A percentile compares a stretch with the other conserved stretches of the same genome.
Conservation (phyloP, 2,888 invertebrate genomes). For the Melinaea marsaeus region DNA sequence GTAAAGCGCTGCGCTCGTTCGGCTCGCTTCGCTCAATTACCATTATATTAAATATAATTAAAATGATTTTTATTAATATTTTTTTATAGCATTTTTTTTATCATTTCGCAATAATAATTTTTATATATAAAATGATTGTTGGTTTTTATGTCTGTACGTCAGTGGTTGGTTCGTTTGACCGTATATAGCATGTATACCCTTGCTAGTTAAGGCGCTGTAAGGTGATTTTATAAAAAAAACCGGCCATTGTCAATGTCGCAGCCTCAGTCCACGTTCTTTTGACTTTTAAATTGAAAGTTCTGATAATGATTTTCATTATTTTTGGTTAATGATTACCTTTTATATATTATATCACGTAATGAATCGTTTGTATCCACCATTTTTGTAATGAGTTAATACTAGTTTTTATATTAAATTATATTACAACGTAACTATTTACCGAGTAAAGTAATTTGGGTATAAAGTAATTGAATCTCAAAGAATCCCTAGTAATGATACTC, state of each 20-base stretch:
- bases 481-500: background rate
- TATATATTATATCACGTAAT: background rate
- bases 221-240: constrained; percentile 58
- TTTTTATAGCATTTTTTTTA: background rate
- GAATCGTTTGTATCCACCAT: background rate
- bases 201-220: constrained; percentile 57
- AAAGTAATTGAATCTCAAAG: too few relatives aligned
- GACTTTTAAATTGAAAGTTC: constrained; percentile 43
- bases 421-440: too few relatives aligned
- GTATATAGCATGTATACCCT: constrained; percentile 56
- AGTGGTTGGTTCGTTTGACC: constrained; percentile 35
- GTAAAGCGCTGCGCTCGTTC: too few relatives aligned
- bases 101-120: background rate
- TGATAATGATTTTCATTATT: constrained; percentile 6
- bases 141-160: constrained; percentile 11
- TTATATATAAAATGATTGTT: background rate
- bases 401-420: too few relatives aligned
- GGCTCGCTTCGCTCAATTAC: too few relatives aligned
- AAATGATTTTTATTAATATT: background rate
- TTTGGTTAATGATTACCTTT: constrained; percentile 5
- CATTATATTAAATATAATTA: too few relatives aligned
- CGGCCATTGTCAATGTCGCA: constrained; percentile 56
- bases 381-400: too few relatives aligned
- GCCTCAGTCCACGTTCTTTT: constrained; percentile 47
- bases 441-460: too few relatives aligned